A percentile compares a stretch with the other conserved stretches of the same genome.
These are phyloP conservation scores for Hemitrygon akajei DNA, from an alignment of 2,797 vertebrate species.

Conservation along the genomic window DNA sequence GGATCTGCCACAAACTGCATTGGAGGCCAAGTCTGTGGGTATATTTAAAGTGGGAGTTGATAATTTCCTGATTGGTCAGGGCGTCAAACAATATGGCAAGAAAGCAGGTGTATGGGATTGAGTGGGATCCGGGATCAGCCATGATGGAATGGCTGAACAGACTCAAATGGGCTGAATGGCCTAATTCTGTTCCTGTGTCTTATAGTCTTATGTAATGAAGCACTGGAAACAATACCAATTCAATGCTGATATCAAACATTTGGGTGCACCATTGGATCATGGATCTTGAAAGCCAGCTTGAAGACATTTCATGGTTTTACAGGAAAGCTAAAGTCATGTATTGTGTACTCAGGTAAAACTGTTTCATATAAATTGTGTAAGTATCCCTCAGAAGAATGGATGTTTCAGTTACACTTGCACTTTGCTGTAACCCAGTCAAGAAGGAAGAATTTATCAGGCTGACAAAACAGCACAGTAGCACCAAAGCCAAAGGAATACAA, in stretches of 20 bases:
- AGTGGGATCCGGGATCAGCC: no score
- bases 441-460: not conserved
- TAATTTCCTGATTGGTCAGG: no score
- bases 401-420: not conserved
- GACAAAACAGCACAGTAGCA: not conserved
- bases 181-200: no score
- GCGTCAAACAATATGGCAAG: no score
- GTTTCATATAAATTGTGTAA: not conserved
- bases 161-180: no score
- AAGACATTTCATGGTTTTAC: not conserved
- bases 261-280: not conserved
- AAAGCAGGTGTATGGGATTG: no score
- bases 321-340: not conserved
- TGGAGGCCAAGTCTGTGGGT: no score
- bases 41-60: no score
- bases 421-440: not conserved
- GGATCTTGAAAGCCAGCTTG: not conserved
- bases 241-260: not conserved
- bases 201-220: not conserved
- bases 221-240: not conserved
- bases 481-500: not conserved
- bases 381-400: not conserved
- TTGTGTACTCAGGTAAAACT: not conserved
- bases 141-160: no score
- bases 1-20: no score